Conservation (phyloP, 2,113 vertebrate genomes). For the Entomyzon cyanotis region DNA sequence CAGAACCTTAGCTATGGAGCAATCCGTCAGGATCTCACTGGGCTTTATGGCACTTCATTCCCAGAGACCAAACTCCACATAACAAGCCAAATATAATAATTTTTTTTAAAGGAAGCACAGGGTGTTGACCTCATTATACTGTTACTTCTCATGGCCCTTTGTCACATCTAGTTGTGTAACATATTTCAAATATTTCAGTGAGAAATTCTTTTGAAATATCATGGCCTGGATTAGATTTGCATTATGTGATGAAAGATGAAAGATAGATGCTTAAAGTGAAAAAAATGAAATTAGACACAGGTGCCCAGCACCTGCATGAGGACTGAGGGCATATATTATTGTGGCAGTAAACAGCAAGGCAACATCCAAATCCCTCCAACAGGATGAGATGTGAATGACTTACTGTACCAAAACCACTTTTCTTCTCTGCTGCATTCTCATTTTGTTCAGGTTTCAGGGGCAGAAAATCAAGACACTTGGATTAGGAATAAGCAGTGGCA, state of each 20-base stretch:
- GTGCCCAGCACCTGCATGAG: background rate
- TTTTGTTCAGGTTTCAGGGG: background rate
- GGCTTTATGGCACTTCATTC: background rate
- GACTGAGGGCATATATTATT: background rate
- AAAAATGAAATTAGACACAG: background rate
- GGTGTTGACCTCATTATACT: background rate
- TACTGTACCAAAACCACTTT: background rate
- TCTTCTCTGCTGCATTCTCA: background rate
- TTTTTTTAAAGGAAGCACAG: background rate
- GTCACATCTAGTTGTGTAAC: background rate
- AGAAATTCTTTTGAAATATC: background rate
- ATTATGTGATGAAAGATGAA: background rate
- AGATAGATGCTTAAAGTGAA: background rate
- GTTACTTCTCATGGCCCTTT: background rate
- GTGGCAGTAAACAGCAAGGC: background rate
- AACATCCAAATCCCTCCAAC: background rate
- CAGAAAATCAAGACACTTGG: background rate
- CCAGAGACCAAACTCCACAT: background rate
- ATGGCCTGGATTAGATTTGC: background rate
- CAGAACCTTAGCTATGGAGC: background rate
- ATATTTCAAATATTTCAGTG: background rate
- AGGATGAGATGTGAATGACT: background rate
- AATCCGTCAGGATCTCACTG: background rate
- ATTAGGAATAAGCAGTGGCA: background rate
- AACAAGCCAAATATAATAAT: background rate